These are phyloP conservation scores for Caenorhabditis zanzibari DNA, from an alignment of 2,888 invertebrate genomes.

Conservation along the genomic window DNA sequence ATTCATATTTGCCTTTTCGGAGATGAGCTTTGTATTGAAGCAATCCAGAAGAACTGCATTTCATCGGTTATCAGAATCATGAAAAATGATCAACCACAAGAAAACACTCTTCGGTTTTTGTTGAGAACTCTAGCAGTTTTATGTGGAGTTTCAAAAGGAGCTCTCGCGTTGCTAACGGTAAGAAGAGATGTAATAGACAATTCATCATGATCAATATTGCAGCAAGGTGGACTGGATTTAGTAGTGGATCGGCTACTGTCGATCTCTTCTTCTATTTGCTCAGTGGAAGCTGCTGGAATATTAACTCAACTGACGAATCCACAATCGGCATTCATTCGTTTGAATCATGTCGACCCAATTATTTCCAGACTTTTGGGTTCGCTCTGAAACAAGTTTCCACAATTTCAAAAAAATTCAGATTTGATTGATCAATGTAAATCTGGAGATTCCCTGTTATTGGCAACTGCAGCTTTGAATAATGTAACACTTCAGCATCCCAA, in stretches of 20 bases:
- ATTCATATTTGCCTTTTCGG: slow-evolving; percentile 80
- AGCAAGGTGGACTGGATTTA: slow-evolving; percentile 79
- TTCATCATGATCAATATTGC: neutral
- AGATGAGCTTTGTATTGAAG: slow-evolving; percentile 80
- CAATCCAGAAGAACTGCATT: slow-evolving; percentile 75
- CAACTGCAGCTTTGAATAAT: slow-evolving; percentile 80
- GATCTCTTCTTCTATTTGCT: slow-evolving; percentile 66
- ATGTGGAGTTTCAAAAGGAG: slow-evolving; percentile 80
- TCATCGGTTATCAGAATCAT: slow-evolving; percentile 71
- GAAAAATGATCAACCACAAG: slow-evolving; percentile 69
- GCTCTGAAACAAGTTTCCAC: neutral
- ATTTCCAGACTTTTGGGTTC: slow-evolving; percentile 72
- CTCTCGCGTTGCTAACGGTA: slow-evolving; percentile 80
- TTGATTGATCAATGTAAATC: slow-evolving; percentile 75
- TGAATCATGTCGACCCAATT: slow-evolving; percentile 73
- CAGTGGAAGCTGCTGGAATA: slow-evolving; percentile 82
- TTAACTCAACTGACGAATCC: slow-evolving; percentile 82
- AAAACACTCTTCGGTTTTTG: slow-evolving; percentile 73
- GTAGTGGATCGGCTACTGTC: slow-evolving; percentile 72
- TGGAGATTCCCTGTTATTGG: slow-evolving; percentile 79
- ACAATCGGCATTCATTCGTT: slow-evolving; percentile 75
- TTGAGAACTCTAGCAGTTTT: slow-evolving; percentile 80
- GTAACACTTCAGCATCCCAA: slow-evolving; percentile 70
- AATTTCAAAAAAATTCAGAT: no score
- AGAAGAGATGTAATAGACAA: neutral